Percentiles rank a stretch among this genome's conserved stretches.
Conservation (phyloP, 2,797 vertebrate species). For the Smutsia gigantea region DNA sequence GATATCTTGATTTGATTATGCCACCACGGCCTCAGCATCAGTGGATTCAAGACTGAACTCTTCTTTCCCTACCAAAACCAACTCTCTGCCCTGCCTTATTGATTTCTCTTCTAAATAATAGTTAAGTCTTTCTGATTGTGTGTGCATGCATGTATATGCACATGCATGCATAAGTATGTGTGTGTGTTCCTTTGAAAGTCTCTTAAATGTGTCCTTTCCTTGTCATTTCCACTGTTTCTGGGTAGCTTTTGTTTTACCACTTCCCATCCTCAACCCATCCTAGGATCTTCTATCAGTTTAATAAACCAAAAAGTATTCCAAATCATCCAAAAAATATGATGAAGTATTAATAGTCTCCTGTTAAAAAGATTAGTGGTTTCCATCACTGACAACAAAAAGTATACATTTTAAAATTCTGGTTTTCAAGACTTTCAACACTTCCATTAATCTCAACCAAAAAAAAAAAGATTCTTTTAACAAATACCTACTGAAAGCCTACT, state of each 20-base stretch:
- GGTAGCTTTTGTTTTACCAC: neutral
- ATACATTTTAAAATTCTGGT: neutral
- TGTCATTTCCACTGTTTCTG: neutral
- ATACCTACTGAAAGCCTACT: neutral
- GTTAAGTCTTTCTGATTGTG: neutral
- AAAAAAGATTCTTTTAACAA: neutral
- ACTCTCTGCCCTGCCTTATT: neutral
- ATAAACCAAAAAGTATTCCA: neutral
- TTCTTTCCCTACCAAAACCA: neutral
- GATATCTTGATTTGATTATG: neutral
- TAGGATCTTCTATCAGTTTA: neutral
- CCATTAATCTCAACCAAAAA: neutral
- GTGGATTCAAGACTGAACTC: neutral
- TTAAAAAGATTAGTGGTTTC: neutral
- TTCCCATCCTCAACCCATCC: neutral
- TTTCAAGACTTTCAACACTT: neutral
- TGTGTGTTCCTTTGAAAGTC: neutral
- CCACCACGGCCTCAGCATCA: neutral
- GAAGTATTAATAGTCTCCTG: neutral
- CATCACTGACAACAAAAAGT: neutral
- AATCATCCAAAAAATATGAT: neutral
- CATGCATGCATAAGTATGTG: neutral
- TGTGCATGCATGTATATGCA: neutral
- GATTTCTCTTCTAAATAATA: neutral
- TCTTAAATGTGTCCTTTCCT: neutral